Evolutionary conservation across 2,113 vertebrate genomes (phyloP).

Genomic region (Myiagra hebetior): DNA sequence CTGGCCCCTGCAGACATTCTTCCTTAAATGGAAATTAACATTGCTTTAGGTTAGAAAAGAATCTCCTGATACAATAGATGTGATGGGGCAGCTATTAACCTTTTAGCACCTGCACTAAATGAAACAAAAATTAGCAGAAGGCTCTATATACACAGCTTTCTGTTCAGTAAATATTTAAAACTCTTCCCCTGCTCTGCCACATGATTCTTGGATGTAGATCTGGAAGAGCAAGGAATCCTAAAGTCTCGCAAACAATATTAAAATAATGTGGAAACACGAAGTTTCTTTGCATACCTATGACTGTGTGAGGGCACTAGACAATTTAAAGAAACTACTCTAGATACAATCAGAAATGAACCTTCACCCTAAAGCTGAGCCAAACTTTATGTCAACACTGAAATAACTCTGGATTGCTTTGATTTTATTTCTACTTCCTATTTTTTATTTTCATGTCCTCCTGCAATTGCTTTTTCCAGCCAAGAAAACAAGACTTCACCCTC

Average conservation of each 20-base stretch:
- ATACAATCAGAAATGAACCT: slow-evolving; percentile 39
- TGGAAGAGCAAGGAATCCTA: neutral
- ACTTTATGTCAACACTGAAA: neutral
- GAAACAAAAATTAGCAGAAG: neutral
- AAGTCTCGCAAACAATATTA: neutral
- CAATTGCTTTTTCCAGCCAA: neutral
- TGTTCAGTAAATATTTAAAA: neutral
- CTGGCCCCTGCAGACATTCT: slow-evolving; percentile 68
- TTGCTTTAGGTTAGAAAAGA: slow-evolving; percentile 47
- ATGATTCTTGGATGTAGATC: neutral
- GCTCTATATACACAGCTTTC: neutral
- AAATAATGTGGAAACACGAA: neutral
- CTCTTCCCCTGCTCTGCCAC: neutral
- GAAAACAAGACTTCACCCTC: neutral
- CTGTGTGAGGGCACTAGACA: neutral
- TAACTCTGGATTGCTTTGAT: neutral
- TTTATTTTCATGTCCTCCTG: neutral
- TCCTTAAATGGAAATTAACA: slow-evolving; percentile 74
- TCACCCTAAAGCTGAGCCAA: neutral
- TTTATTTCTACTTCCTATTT: slow-evolving; percentile 15
- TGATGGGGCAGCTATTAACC: slow-evolving; percentile 8
- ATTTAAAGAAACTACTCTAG: slow-evolving; percentile 9
- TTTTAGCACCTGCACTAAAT: slow-evolving; percentile 40
- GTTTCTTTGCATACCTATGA: neutral
- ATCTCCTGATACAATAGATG: slow-evolving; percentile 26